Evolutionary conservation across 2,113 vertebrate species (phyloP), one percentile per base, ranked within the genome.

Genomic region (Ophthalmolycus amberensis): DNA sequence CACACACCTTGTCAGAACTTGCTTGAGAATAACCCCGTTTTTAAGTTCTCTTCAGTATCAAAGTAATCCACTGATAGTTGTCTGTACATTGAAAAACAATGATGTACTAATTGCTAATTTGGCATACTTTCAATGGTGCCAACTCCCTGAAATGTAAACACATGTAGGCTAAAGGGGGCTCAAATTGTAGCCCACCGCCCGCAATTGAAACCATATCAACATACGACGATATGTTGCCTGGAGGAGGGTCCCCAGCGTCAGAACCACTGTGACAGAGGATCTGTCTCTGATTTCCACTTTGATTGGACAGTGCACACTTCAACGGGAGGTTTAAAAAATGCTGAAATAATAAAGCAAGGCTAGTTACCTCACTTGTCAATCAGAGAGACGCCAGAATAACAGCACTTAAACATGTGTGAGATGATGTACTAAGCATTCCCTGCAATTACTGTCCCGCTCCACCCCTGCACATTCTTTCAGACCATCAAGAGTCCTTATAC

Each of bases 371-470:
- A 75, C 83, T 88, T 88, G 90, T 94, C 88, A 91, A 77, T 89
- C 80, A 79, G 65, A 81, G 64, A 32, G 48, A 82, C 12, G 42
- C 27, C 59, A 71, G 58, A 66, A 85, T 77, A 62, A 58, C 79
- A 59, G 77, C 77, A 79, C 89, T 90, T 80, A 71, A 86, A 91
- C 85, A 80, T 72, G 70, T 84, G 87, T 85, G 76, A 91, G 86
- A 92, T 83, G 85, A 90, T 88, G 78, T 85, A 84, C 85, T 91
- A 80, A 84, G 85, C 82, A 84, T 88, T 91, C 84, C 88, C 89
- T 79, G 81, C 89, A 91, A 93, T 93, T 92, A 93, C 84, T 80
- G 58, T 81, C 88, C 81, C 77, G 84, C 82, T 80, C 82, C 85
- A 79, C 85, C 72, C 62, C 71, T 77, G 75, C 85, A 79, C 88